Evolutionary conservation across 2,113 vertebrate genomes (phyloP).

Genomic region (Gobio gobio): DNA sequence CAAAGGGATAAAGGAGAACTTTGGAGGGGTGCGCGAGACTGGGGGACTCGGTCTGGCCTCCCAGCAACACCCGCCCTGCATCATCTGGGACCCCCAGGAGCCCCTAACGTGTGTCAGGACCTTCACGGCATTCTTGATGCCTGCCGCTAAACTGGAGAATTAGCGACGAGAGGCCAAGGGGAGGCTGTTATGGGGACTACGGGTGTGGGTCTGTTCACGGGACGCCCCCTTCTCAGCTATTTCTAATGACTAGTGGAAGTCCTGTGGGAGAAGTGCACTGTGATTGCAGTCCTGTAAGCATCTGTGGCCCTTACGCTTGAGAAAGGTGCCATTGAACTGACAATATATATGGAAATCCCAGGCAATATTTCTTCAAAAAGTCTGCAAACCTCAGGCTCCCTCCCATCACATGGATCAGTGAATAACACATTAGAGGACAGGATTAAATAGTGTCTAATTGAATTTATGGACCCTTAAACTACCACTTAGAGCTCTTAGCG

Average conservation of each 20-base stretch:
- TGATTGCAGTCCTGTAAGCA: conserved; percentile 80
- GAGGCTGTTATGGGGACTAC: conserved; percentile 42
- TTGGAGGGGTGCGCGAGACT: conserved; percentile 68
- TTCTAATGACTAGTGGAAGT: conserved; percentile 80
- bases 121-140: conserved; percentile 82
- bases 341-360: conserved; percentile 87
- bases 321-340: conserved; percentile 80
- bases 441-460: conserved; percentile 79
- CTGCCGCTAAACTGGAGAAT: conserved; percentile 84
- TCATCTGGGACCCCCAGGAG: conserved; percentile 69
- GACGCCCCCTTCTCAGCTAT: conserved; percentile 65
- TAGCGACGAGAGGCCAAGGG: conserved; percentile 77
- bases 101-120: conserved; percentile 79
- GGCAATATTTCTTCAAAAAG: conserved; percentile 81
- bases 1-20: conserved; percentile 89
- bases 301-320: conserved; percentile 80
- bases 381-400: conserved; percentile 55
- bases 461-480: conserved; percentile 82
- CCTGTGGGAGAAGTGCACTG: conserved; percentile 78
- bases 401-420: conserved; percentile 64
- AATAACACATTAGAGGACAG: conserved; percentile 66
- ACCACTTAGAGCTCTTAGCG: conserved; percentile 74
- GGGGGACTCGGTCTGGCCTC: conserved; percentile 62
- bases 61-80: conserved; percentile 58
- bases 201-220: conserved; percentile 11